These are phyloP conservation scores for Tubulanus polymorphus DNA, from an alignment of 2,888 invertebrate genomes.

Conservation along the genomic window DNA sequence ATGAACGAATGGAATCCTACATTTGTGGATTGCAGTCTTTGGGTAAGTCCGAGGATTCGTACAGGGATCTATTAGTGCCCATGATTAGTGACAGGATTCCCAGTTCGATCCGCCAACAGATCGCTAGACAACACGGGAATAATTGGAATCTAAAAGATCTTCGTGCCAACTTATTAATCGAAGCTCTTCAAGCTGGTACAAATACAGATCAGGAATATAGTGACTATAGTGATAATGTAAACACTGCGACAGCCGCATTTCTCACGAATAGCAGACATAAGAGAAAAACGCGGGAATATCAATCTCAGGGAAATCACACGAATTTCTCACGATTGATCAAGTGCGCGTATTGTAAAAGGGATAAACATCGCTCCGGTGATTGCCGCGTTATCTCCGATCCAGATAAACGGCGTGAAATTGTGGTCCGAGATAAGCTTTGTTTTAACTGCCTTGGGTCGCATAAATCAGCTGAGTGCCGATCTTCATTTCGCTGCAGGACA, in stretches of 20 bases:
- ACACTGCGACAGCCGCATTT: too few relatives aligned
- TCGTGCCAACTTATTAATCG: too few relatives aligned
- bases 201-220: too few relatives aligned
- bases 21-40: neutral
- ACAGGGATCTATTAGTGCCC: neutral
- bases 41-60: neutral
- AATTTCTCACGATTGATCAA: too few relatives aligned
- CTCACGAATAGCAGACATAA: too few relatives aligned
- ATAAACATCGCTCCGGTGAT: too few relatives aligned
- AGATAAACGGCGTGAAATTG: neutral
- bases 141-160: neutral
- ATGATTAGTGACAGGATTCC: neutral
- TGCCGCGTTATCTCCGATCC: neutral
- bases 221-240: too few relatives aligned
- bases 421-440: slow-evolving; percentile 2
- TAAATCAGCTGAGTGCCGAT: slow-evolving; percentile 2
- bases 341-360: too few relatives aligned
- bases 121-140: neutral
- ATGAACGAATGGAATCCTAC: neutral
- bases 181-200: too few relatives aligned
- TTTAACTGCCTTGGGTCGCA: slow-evolving; percentile 11
- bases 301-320: too few relatives aligned
- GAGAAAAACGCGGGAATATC: too few relatives aligned
- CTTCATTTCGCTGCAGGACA: slow-evolving; percentile 3
- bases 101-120: neutral